These are phyloP conservation scores for Clistopyga incitator DNA, from an alignment of 2,888 invertebrate species.

Conservation along the genomic window DNA sequence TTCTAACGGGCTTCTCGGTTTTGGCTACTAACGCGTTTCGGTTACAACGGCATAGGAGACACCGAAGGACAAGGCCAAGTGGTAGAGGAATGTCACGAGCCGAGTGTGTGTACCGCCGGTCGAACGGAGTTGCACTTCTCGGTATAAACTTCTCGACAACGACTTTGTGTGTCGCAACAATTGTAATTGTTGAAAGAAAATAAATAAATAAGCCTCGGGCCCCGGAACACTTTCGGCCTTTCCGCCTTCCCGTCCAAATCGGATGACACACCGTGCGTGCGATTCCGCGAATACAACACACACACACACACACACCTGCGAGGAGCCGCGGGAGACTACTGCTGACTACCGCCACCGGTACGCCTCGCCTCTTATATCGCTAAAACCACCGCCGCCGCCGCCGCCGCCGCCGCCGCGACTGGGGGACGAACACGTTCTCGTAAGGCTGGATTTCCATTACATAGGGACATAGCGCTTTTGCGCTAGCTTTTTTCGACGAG, in stretches of 20 bases:
- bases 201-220: slow-evolving; percentile 3
- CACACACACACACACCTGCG: slow-evolving; percentile 44
- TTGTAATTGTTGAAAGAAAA: neutral
- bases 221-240: neutral
- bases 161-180: no score
- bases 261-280: slow-evolving; percentile 47
- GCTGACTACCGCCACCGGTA: slow-evolving; percentile 35
- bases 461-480: no score
- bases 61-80: slow-evolving; percentile 13
- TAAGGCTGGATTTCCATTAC: no score
- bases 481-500: neutral
- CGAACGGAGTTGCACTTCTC: neutral
- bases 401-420: neutral
- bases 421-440: slow-evolving; percentile 14
- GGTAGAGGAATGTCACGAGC: neutral
- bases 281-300: slow-evolving; percentile 2
- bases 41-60: slow-evolving; percentile 8
- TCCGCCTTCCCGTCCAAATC: slow-evolving; percentile 24
- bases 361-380: slow-evolving; percentile 39
- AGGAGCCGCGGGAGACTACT: slow-evolving; percentile 61
- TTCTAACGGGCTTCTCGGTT: slow-evolving; percentile 14
- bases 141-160: neutral
- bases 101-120: neutral
- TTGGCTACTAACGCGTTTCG: neutral
- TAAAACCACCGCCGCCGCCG: neutral